Evolutionary conservation across 2,797 vertebrate species (phyloP), one percentile per base, ranked within the genome.

Genomic region (Microctenopoma steveboyesi): DNA sequence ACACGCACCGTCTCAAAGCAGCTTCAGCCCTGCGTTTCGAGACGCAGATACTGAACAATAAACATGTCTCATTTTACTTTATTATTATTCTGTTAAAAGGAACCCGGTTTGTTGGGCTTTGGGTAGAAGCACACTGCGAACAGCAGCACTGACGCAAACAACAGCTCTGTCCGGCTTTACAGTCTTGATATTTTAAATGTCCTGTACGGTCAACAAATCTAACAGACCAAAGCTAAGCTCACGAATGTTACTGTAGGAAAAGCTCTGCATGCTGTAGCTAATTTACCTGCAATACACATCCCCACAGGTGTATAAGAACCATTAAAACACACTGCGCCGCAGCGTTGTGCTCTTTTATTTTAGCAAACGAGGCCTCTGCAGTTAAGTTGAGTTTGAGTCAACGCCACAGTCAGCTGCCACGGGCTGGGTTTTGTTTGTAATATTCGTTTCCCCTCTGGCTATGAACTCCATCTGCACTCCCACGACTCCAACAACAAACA

Each of bases 401-500:
- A 35, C 8, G 33, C 33, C 33, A 35, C 33, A 35, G 7, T 35
- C 33, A 35, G 6, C 33, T 7, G 33, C 33, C 33, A 7, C 7
- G 33, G 33, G 33, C 2, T 46, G 45, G 16, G 16, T 18, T 46
- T 46, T 46, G 45, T 40, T 46, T 33, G 5, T 57, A 35, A 63
- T 60, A 18, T 37, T 54, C 61, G 8, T 48, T 52, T 10, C 37
- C 45, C 51, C 58, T 54, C 43, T 33, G 43, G 60, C 39, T 22
- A 5, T 18, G 11, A 48, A 48, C 18, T 22, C 15, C 46, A 48
- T 22, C 46, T 22, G n/a, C 2, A 18, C 64, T 62, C 71, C 62
- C 55, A 69, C 39, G 58, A 56, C 53, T 65, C 51, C 47, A 75
- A 45, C 52, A 60, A 64, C 39, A 64, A 63, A 61, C 61, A 66